These are phyloP conservation scores for Cataglyphis livida DNA, from an alignment of 2,888 invertebrate genomes.

Conservation along the genomic window DNA sequence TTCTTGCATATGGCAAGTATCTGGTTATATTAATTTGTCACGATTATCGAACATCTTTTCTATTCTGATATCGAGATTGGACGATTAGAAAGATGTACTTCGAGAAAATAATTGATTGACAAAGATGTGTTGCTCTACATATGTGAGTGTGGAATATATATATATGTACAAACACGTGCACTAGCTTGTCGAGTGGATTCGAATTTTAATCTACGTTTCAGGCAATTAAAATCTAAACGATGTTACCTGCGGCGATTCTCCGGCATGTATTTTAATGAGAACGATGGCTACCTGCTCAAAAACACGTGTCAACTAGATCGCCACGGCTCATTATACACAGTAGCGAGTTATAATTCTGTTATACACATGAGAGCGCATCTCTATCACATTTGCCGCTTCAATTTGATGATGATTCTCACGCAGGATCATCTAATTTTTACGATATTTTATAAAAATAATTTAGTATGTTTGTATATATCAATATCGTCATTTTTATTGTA, in stretches of 20 bases:
- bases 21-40: neutral
- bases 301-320: slow-evolving; percentile 29
- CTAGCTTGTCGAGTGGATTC: slow-evolving; percentile 22
- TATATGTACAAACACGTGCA: neutral
- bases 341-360: neutral
- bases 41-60: neutral
- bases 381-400: neutral
- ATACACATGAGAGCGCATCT: neutral
- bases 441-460: neutral
- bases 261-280: slow-evolving; percentile 57
- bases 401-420: neutral
- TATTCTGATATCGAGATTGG: neutral
- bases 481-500: neutral
- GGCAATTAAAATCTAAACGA: slow-evolving; percentile 76
- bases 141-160: neutral
- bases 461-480: neutral
- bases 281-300: slow-evolving; percentile 32
- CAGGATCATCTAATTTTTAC: neutral
- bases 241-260: slow-evolving; percentile 75
- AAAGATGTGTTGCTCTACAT: slow-evolving; percentile 34
- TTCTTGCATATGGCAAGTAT: neutral
- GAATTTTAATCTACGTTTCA: slow-evolving; percentile 73
- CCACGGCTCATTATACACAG: neutral
- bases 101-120: slow-evolving; percentile 14
- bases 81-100: neutral